phyloP scores from a whole-genome alignment of 2,797 vertebrate species.

The Xenops minutus region DNA sequence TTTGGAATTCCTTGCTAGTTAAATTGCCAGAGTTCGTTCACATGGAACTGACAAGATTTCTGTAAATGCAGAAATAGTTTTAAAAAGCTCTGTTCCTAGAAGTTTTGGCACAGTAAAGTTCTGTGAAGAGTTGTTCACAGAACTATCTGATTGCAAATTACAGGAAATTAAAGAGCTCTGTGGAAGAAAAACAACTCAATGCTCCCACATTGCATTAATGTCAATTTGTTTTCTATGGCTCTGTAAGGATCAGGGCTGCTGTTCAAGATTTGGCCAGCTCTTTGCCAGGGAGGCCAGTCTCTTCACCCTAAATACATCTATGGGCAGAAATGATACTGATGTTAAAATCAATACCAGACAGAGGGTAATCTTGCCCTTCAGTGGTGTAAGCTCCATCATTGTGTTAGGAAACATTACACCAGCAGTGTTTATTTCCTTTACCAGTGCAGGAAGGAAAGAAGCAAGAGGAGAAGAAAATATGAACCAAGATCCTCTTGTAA shows the following conservation, averaged over 20 bases:
- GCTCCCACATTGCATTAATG: neutral
- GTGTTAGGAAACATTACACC: neutral
- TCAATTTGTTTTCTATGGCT: neutral
- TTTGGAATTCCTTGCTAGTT: neutral
- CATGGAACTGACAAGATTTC: neutral
- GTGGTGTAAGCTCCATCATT: neutral
- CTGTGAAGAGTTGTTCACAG: neutral
- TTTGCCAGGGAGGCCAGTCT: neutral
- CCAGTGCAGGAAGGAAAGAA: neutral
- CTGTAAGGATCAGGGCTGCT: neutral
- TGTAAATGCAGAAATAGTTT: neutral
- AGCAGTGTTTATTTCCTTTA: neutral
- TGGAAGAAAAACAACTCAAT: neutral
- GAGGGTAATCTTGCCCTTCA: neutral
- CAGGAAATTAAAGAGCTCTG: neutral
- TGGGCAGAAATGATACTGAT: neutral
- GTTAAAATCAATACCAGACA: neutral
- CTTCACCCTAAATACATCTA: neutral
- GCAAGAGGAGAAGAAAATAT: neutral
- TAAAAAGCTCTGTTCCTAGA: neutral
- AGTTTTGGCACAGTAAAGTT: neutral
- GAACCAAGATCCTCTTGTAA: neutral
- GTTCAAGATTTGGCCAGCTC: neutral
- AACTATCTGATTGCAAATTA: neutral
- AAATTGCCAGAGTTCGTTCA: rapidly evolving